Base-by-base conservation (phyloP, 2,113 vertebrate species). In the Apteryx owenii region DNA sequence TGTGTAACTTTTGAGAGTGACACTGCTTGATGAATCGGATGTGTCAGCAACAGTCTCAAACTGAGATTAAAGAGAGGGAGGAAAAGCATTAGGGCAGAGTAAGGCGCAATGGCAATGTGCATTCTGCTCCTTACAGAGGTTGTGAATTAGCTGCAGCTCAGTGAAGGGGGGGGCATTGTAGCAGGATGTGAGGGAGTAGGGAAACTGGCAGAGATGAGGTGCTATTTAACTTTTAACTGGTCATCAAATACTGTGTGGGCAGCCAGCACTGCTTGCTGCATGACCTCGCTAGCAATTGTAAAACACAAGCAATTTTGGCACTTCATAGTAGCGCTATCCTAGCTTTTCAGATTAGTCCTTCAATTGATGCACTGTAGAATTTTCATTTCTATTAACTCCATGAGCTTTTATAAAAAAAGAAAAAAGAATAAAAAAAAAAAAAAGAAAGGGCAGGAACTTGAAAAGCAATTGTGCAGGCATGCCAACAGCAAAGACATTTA, bases 1-100 rank as follows among this genome's bases (percentile, higher is more conserved):
- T 61, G 98, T 99, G 98, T 99, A 99, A 96, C 99, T 99, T 98
- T 99, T 99, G 96, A 99, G 99, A 44, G 98, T 99, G 96, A 99
- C 98, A 10, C 96, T 99, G 98, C 98, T 99, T 44, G 99, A 98
- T 93, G 99, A 98, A 86, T 99, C 99, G 21, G 98, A 98, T 6
- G 98, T 96, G 95, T 98, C 98, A 72, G 99, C 98, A 97, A 99
- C 98, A 93, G 99, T 98, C 97, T 99, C 99, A 98, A 99, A 99
- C 99, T 99, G 98, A 96, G 97, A 95, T 97, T 87, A 88, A 95
- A 93, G 97, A 93, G 96, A 93, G 86, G 58, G 81, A 81, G 76
- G 54, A 84, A 84, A 61, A 51, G 69, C 23, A 21, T 97, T 90
- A 96, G 89, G 64, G 64, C 58, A 66, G 33, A 36, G n/a, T 42